A percentile compares a stretch with the other conserved stretches of the same genome.
phyloP scores from a whole-genome alignment of 2,113 vertebrate species.

The Zapornia atra region DNA sequence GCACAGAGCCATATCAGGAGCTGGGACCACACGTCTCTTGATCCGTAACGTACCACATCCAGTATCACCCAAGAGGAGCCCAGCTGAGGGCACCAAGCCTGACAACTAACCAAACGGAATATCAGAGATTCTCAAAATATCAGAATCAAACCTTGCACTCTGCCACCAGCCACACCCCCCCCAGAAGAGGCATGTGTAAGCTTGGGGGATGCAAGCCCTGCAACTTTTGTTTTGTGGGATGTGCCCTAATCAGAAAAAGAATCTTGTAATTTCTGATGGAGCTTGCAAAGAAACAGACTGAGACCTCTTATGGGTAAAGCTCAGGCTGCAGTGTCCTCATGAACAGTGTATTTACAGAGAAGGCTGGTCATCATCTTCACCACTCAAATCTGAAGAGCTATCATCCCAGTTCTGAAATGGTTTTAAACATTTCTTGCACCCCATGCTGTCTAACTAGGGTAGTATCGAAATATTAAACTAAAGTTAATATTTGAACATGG shows the following conservation, averaged over 20 bases:
- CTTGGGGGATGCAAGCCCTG: neutral
- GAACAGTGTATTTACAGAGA: neutral
- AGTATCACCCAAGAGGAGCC: neutral
- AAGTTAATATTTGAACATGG: neutral
- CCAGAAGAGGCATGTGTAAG: neutral
- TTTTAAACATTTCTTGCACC: neutral
- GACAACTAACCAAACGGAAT: neutral
- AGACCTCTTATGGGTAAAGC: neutral
- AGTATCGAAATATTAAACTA: neutral
- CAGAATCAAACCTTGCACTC: neutral
- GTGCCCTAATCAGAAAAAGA: neutral
- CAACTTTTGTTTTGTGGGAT: neutral
- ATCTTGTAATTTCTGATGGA: neutral
- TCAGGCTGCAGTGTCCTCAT: fast-evolving
- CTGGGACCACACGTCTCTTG: neutral
- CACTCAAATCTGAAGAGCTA: neutral
- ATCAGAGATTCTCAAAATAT: neutral
- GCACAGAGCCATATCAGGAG: neutral
- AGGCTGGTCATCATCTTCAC: neutral
- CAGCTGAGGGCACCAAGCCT: neutral
- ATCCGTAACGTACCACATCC: neutral
- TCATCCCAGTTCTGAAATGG: neutral
- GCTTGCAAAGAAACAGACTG: neutral
- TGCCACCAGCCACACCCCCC: fast-evolving
- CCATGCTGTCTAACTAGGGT: neutral